Evolutionary conservation across 1,140 invertebrate species (phyloP), one percentile per base, ranked within the genome.

Genomic region (Aphaenogaster floridana): DNA sequence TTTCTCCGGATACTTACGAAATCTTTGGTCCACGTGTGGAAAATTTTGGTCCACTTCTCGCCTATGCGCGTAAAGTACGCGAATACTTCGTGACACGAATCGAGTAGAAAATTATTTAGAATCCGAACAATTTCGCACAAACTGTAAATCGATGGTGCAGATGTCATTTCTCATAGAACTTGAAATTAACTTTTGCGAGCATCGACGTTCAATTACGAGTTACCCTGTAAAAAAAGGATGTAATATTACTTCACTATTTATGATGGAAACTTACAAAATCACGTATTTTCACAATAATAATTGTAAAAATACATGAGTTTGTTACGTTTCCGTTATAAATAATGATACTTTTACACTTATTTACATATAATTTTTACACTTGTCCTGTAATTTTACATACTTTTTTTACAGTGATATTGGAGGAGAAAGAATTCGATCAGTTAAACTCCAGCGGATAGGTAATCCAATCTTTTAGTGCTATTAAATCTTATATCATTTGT

Each of bases 181-280:
- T 45, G 15, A 11, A 61, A 45, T 63, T 21, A 13, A 59, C n/a
- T 21, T 77, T 77, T 17, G 34, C 50, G 28, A 74, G 28, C 28
- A 72, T 61, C 11, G 11, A 42, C 42, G 61, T 28, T 13, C 8
- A 61, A 17, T 77, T 77, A 77, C 13, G 42, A 77, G 39, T 17
- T 42, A n/a, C n/a, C n/a, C n/a, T n/a, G n/a, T n/a, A n/a, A n/a
- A n/a, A n/a, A n/a, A n/a, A n/a, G n/a, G n/a, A n/a, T n/a, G n/a
- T n/a, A n/a, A n/a, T n/a, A n/a, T n/a, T n/a, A n/a, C n/a, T n/a
- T n/a, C n/a, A n/a, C n/a, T n/a, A n/a, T n/a, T n/a, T n/a, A n/a
- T n/a, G n/a, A n/a, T n/a, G n/a, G n/a, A n/a, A n/a, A n/a, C n/a
- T n/a, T n/a, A n/a, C n/a, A n/a, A n/a, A n/a, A n/a, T n/a, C n/a